phyloP scores from a whole-genome alignment of 2,797 vertebrate species.

The Ctenopoma multispine region DNA sequence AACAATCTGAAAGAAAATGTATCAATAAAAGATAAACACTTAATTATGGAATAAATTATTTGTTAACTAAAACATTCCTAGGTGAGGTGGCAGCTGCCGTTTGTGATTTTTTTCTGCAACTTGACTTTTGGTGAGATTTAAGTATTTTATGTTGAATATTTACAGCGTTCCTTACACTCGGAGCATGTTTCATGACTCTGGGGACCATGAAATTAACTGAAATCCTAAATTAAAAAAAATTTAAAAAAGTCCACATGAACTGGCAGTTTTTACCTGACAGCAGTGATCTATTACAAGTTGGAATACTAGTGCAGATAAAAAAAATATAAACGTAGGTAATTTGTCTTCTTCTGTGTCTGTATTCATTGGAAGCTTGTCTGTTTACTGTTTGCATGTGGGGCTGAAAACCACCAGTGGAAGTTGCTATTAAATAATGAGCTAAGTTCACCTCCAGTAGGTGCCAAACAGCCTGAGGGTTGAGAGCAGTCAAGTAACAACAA shows the following conservation, averaged over 20 bases:
- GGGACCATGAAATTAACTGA: conserved; percentile 39
- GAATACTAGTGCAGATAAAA: conserved; percentile 9
- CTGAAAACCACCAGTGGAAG: conserved; percentile 63
- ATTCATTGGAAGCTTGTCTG: conserved; percentile 45
- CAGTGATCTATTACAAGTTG: conserved; percentile 19
- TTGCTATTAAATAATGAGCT: conserved; percentile 78
- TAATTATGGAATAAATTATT: background rate
- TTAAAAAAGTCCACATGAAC: background rate
- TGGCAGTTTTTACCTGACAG: conserved; percentile 20
- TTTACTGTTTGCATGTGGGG: conserved; percentile 64
- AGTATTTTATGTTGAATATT: conserved; percentile 37
- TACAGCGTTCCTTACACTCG: conserved; percentile 36
- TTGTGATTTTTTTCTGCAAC: background rate
- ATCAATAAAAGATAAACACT: background rate
- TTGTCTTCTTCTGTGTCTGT: conserved; percentile 19
- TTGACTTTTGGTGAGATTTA: conserved; percentile 33
- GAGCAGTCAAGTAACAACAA: conserved; percentile 78
- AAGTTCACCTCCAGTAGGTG: conserved; percentile 68
- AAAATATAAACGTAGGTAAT: conserved; percentile 32
- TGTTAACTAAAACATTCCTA: conserved; percentile 11
- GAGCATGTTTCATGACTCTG: conserved; percentile 26
- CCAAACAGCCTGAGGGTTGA: conserved; percentile 75
- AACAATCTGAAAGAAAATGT: background rate
- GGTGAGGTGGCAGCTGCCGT: conserved; percentile 16
- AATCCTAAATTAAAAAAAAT: conserved; percentile 14